Conservation (phyloP, 2,797 vertebrate genomes). For the Florisuga fusca region DNA sequence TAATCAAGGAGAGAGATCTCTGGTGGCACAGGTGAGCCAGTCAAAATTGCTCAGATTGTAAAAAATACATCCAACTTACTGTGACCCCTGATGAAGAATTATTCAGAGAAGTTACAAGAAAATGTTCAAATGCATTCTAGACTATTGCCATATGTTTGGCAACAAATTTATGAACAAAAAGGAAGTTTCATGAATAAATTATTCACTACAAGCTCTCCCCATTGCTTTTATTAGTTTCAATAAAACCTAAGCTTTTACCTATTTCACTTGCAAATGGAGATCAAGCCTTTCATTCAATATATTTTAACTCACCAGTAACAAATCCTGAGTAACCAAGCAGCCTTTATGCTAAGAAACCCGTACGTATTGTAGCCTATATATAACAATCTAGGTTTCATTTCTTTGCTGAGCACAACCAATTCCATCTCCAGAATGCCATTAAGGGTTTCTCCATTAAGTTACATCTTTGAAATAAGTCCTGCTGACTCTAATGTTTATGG, state of each 20-base stretch:
- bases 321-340: not conserved
- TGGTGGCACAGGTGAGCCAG: not conserved
- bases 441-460: not conserved
- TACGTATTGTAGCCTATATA: not conserved
- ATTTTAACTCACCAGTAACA: not conserved
- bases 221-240: not conserved
- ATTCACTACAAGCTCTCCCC: conserved; percentile 4
- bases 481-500: conserved; percentile 22
- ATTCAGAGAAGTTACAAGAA: conserved; percentile 23
- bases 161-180: conserved; percentile 22
- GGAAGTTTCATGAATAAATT: conserved; percentile 28
- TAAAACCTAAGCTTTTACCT: not conserved
- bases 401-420: conserved; percentile 26
- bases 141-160: conserved; percentile 13
- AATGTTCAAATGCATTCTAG: conserved; percentile 5
- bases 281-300: not conserved
- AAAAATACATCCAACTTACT: not conserved
- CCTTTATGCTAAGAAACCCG: not conserved
- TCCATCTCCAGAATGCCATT: not conserved
- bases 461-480: conserved; percentile 30
- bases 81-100: not conserved
- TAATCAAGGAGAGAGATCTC: not conserved
- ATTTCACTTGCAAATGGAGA: conserved; percentile 14
- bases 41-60: not conserved
- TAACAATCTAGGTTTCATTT: not conserved